Evolutionary conservation across 2,113 vertebrate species (phyloP).

Genomic region (Odocoileus virginianus): DNA sequence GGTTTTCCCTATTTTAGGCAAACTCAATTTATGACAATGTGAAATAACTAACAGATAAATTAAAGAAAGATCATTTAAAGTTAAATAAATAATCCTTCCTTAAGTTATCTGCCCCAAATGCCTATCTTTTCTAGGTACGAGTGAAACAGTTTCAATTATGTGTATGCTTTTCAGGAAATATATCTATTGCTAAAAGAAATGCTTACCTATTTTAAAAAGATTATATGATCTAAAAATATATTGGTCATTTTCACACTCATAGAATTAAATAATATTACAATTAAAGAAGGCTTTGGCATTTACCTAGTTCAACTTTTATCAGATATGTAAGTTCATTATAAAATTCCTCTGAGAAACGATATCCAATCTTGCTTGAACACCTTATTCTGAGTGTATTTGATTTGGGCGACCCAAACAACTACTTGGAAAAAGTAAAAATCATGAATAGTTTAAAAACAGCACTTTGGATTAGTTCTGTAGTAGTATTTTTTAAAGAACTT

Average conservation of each 20-base stretch:
- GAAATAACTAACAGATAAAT: background rate
- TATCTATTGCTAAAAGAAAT: background rate
- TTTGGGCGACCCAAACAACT: background rate
- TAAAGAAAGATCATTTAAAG: background rate
- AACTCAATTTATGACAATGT: background rate
- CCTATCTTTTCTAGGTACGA: background rate
- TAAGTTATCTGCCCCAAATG: background rate
- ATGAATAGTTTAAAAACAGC: constrained; percentile 24
- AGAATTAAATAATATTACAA: background rate
- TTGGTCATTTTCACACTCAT: background rate
- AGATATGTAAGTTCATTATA: background rate
- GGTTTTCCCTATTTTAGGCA: background rate
- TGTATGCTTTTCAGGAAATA: background rate
- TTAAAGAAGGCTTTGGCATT: background rate
- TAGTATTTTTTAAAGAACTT: background rate
- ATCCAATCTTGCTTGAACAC: background rate
- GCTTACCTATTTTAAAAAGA: background rate
- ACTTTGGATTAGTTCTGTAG: background rate
- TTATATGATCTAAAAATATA: constrained; percentile 9
- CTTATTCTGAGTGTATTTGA: background rate
- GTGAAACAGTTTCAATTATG: background rate
- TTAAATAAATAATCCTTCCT: background rate
- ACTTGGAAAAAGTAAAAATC: constrained; percentile 1
- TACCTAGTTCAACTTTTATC: background rate
- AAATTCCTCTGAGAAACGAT: background rate